Percentiles rank a stretch among this genome's conserved stretches.
Evolutionary conservation across 1,140 invertebrate species (phyloP).

Genomic region (Teleogryllus occipitalis): DNA sequence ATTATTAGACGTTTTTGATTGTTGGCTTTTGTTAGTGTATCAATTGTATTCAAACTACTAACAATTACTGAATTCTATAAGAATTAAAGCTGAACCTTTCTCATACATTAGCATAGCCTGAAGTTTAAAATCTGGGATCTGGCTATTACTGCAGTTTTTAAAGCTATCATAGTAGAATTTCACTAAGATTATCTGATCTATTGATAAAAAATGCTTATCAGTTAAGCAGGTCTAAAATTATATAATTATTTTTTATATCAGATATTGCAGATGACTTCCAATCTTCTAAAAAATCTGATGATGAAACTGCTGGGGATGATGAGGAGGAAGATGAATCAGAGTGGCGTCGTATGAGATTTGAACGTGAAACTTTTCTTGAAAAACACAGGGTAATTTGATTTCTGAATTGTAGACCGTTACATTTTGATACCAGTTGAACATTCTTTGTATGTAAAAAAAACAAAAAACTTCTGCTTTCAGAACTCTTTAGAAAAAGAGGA

Average conservation of each 20-base stretch:
- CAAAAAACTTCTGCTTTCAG: background rate
- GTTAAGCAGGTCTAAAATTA: conserved; percentile 17
- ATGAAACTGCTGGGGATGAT: conserved; percentile 45
- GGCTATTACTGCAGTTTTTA: background rate
- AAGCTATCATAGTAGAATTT: background rate
- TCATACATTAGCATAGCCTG: no score
- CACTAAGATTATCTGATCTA: background rate
- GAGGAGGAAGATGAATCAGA: conserved; percentile 52
- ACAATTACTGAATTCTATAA: no score
- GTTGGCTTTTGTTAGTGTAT: background rate
- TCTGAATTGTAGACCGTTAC: no score
- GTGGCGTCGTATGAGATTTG: conserved; percentile 55
- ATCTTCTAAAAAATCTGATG: conserved; percentile 19
- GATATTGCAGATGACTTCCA: conserved; percentile 39
- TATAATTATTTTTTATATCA: conserved; percentile 24
- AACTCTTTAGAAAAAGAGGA: background rate
- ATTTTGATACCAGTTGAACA: no score
- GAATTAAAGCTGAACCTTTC: no score
- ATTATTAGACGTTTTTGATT: background rate
- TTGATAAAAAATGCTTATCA: background rate
- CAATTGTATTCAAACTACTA: background rate
- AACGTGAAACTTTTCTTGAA: conserved; percentile 56
- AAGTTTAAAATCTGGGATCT: background rate
- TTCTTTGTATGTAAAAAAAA: no score
- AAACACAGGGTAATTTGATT: conserved; percentile 36